phyloP scores from a whole-genome alignment of 2,797 vertebrate species.

The Nyctalus aviator region DNA sequence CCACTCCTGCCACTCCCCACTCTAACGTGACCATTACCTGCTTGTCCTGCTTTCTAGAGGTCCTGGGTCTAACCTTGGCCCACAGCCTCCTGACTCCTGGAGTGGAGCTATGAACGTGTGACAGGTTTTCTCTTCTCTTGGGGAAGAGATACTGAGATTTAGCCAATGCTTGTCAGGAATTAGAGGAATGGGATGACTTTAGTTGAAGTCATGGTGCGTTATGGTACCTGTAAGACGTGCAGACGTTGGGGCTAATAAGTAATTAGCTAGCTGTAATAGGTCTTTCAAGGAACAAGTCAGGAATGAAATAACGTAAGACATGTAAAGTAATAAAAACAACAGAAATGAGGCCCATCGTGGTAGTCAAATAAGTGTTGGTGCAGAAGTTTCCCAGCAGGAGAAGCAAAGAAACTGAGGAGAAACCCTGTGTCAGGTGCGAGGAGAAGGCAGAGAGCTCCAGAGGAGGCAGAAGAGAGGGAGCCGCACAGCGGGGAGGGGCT shows the following conservation, averaged over 20 bases:
- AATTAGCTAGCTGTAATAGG: neutral
- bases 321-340: neutral
- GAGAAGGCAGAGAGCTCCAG: neutral
- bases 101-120: neutral
- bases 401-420: neutral
- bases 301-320: neutral
- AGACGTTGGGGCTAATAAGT: neutral
- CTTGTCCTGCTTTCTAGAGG: neutral
- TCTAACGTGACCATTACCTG: neutral
- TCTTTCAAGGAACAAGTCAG: neutral
- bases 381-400: neutral
- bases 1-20: neutral
- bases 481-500: accelerated
- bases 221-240: neutral
- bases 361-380: neutral
- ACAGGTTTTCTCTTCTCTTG: neutral
- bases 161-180: neutral
- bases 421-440: neutral
- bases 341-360: neutral
- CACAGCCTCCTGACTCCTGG: too few species aligned
- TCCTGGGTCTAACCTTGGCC: neutral
- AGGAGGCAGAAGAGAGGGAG: neutral
- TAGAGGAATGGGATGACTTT: neutral
- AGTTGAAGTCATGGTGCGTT: neutral
- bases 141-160: neutral